A percentile compares a stretch with the other conserved stretches of the same genome.
phyloP scores from a whole-genome alignment of 2,113 vertebrate species.

The Xenotilapia caudafasciata region DNA sequence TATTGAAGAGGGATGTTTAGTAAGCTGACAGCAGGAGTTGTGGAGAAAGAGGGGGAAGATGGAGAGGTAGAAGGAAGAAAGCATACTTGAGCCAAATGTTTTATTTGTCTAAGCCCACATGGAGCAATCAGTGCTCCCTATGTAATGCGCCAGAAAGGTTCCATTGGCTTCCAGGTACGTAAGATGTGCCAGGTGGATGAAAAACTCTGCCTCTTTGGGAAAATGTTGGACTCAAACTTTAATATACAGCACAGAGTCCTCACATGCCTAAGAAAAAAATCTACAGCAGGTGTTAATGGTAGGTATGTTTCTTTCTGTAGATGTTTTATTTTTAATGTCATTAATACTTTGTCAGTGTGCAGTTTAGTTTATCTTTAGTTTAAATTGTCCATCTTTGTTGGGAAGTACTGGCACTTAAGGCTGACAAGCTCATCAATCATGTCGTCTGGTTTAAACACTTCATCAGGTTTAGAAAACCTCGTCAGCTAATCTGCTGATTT shows the following conservation, averaged over 20 bases:
- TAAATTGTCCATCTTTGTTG: background rate
- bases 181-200: background rate
- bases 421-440: background rate
- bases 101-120: conserved; percentile 5
- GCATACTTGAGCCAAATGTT: background rate
- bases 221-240: background rate
- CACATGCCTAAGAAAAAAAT: background rate
- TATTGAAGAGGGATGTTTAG: conserved; percentile 23
- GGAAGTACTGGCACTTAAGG: background rate
- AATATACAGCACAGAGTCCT: background rate
- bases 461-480: background rate
- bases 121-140: background rate
- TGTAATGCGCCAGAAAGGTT: background rate
- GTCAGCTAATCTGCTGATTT: background rate
- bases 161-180: background rate
- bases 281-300: background rate
- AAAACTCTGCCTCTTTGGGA: background rate
- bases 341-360: background rate
- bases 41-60: background rate
- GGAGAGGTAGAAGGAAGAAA: background rate
- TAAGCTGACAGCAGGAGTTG: background rate
- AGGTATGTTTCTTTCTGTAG: background rate
- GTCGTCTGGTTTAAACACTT: background rate
- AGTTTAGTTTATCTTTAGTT: background rate
- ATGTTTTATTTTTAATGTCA: background rate